Conservation (phyloP, 2,113 vertebrate genomes). For the Hiodon tergisus region DNA sequence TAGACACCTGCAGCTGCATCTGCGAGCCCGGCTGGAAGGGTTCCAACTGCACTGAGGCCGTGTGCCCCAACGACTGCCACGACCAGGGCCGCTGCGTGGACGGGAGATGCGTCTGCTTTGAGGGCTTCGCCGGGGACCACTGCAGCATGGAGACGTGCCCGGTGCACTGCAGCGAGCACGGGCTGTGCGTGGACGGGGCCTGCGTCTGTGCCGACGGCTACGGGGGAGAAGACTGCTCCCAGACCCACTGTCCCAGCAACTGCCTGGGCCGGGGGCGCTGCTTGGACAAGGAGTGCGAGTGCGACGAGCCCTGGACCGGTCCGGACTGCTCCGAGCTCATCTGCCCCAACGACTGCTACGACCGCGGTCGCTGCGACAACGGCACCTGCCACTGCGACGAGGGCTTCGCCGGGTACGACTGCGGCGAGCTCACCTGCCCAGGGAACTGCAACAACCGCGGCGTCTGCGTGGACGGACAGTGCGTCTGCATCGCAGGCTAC, state of each 20-base stretch:
- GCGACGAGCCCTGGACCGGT: constrained; percentile 71
- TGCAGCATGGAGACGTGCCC: constrained; percentile 69
- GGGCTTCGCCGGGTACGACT: constrained; percentile 73
- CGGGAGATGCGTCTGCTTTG: constrained; percentile 78
- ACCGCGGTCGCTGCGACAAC: constrained; percentile 64
- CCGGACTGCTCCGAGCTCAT: constrained; percentile 70
- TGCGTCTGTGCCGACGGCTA: constrained; percentile 73
- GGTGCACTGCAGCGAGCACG: constrained; percentile 70
- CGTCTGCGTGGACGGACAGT: constrained; percentile 68
- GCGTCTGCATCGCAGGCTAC: constrained; percentile 72
- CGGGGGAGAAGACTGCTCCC: constrained; percentile 74
- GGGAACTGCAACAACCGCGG: constrained; percentile 64
- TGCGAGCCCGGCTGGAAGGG: constrained; percentile 74
- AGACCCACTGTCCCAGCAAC: constrained; percentile 69
- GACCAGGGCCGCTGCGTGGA: constrained; percentile 76
- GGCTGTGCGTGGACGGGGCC: constrained; percentile 68
- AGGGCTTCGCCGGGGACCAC: constrained; percentile 71
- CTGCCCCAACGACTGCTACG: constrained; percentile 76
- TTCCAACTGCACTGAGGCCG: constrained; percentile 71
- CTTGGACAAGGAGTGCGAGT: constrained; percentile 71
- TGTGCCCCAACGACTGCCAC: constrained; percentile 74
- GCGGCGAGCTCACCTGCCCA: constrained; percentile 63
- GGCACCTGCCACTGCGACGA: constrained; percentile 75
- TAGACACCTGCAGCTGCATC: constrained; percentile 63
- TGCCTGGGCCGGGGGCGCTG: constrained; percentile 72